These are phyloP conservation scores for Augochlora pura DNA, from an alignment of 1,140 invertebrate species.

Conservation along the genomic window DNA sequence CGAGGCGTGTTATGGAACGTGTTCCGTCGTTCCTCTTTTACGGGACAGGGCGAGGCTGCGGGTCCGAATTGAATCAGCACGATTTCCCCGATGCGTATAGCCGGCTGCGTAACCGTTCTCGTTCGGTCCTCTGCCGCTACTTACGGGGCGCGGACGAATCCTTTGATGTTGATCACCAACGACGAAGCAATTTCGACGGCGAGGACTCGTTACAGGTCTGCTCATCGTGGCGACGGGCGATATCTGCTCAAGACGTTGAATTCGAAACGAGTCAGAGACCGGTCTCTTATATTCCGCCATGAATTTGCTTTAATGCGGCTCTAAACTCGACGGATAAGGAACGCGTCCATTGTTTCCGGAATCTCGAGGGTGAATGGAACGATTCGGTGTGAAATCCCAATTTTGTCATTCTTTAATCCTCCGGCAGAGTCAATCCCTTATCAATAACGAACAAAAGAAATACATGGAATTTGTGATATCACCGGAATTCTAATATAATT, in stretches of 20 bases:
- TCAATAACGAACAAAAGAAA: no score
- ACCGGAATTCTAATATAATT: no score
- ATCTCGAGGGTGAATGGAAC: no score
- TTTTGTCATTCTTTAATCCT: no score
- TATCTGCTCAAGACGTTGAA: background rate
- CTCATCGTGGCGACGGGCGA: background rate
- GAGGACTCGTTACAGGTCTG: slow-evolving; percentile 33
- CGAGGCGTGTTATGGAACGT: slow-evolving; percentile 24
- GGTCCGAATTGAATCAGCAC: slow-evolving; percentile 52
- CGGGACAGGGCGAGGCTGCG: slow-evolving; percentile 14
- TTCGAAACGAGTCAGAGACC: background rate
- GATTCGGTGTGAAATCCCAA: no score
- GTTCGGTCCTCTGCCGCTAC: slow-evolving; percentile 3
- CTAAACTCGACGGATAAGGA: background rate
- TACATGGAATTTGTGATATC: no score
- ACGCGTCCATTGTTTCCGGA: no score
- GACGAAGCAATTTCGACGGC: slow-evolving; percentile 60
- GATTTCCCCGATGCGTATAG: slow-evolving; percentile 45
- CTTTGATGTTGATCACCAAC: slow-evolving; percentile 61
- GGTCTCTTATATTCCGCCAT: background rate
- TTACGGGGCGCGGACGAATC: slow-evolving; percentile 36
- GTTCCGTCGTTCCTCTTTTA: slow-evolving; percentile 34
- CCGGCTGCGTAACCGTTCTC: slow-evolving; percentile 52
- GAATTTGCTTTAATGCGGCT: no score
- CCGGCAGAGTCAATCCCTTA: no score